Conservation (phyloP, 1,140 invertebrate genomes). For the Capitella teleta region DNA sequence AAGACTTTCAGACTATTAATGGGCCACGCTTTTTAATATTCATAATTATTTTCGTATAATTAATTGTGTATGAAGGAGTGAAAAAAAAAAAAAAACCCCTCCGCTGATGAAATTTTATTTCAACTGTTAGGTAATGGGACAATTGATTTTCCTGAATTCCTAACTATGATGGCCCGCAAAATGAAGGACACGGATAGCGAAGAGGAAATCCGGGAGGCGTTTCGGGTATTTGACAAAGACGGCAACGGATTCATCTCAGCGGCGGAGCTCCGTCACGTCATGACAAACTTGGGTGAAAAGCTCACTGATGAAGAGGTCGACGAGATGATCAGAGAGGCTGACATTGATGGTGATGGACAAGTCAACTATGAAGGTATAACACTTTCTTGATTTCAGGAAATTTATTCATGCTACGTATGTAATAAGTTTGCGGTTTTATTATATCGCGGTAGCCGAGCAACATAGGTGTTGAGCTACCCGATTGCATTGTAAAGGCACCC, state of each 20-base stretch:
- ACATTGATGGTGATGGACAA: slow-evolving; percentile 65
- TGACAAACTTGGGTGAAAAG: slow-evolving; percentile 81
- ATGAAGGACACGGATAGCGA: slow-evolving; percentile 99
- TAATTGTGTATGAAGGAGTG: too few species aligned
- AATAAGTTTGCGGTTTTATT: too few species aligned
- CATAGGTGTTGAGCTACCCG: too few species aligned
- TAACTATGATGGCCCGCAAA: slow-evolving; percentile 74
- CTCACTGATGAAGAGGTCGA: slow-evolving; percentile 81
- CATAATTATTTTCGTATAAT: too few species aligned
- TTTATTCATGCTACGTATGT: too few species aligned
- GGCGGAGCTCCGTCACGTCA: slow-evolving; percentile 50
- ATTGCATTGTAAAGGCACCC: too few species aligned
- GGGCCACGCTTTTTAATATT: too few species aligned
- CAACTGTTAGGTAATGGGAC: slow-evolving; percentile 90
- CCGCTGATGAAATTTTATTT: too few species aligned
- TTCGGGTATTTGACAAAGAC: slow-evolving; percentile 96
- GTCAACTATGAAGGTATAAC: slow-evolving; percentile 28
- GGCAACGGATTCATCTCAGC: slow-evolving; percentile 60
- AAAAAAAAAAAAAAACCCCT: too few species aligned
- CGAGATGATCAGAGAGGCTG: slow-evolving; percentile 86
- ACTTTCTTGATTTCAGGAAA: background rate
- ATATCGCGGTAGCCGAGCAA: too few species aligned
- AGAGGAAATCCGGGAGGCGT: slow-evolving; percentile 95
- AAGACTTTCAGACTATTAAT: too few species aligned
- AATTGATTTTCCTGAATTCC: slow-evolving; percentile 85